phyloP scores from a whole-genome alignment of 2,797 vertebrate genomes.

The Lindbergichthys nudifrons region DNA sequence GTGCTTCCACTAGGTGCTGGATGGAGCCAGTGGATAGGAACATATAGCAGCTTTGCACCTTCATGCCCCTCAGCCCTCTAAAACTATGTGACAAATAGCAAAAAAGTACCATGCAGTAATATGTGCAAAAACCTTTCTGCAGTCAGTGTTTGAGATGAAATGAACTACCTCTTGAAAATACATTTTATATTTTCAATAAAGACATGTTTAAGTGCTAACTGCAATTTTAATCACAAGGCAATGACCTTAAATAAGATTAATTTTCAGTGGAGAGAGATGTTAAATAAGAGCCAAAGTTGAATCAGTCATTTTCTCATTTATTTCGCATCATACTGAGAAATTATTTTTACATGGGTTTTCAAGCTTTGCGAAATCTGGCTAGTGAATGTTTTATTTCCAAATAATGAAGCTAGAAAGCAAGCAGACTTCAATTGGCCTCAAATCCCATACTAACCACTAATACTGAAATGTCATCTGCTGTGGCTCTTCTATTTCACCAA shows the following conservation, averaged over 20 bases:
- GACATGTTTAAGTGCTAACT: neutral
- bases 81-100: constrained; percentile 23
- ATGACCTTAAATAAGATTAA: too few species aligned
- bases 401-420: neutral
- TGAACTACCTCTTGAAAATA: neutral
- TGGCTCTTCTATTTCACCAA: neutral
- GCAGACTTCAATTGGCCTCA: neutral
- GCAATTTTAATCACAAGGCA: neutral
- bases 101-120: neutral
- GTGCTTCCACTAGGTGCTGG: constrained; percentile 44
- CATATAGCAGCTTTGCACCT: constrained; percentile 23
- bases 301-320: neutral
- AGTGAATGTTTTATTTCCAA: constrained; percentile 1
- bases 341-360: neutral
- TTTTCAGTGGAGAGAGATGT: neutral
- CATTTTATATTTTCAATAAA: neutral
- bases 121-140: constrained; percentile 7
- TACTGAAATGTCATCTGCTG: neutral
- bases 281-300: neutral
- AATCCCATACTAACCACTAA: neutral
- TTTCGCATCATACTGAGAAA: neutral
- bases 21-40: constrained; percentile 51
- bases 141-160: neutral
- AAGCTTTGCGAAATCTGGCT: neutral
- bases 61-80: constrained; percentile 20